phyloP scores from a whole-genome alignment of 2,113 vertebrate genomes.

The Phyllostomus discolor region DNA sequence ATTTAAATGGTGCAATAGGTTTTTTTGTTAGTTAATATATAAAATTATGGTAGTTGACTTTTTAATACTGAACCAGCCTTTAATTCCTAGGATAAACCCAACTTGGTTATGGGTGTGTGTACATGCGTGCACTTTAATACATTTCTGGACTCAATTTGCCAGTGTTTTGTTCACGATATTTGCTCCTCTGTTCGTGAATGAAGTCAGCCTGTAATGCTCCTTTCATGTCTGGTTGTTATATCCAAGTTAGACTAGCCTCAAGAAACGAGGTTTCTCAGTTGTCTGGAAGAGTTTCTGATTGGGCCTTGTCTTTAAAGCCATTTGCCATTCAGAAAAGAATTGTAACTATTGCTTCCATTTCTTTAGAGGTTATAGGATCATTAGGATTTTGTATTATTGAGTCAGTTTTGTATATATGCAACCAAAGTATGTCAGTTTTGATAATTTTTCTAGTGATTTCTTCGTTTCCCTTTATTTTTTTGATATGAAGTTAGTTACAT shows the following conservation, averaged over 20 bases:
- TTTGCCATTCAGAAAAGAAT: neutral
- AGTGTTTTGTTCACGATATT: slow-evolving; percentile 3
- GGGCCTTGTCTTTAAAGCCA: neutral
- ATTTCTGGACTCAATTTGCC: neutral
- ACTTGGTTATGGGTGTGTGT: neutral
- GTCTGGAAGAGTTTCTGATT: neutral
- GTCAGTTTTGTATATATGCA: neutral
- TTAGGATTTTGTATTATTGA: neutral
- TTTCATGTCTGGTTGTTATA: neutral
- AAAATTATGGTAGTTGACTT: neutral
- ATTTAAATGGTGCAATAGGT: neutral
- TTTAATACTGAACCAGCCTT: neutral
- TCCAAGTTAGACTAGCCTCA: neutral
- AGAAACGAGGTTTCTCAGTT: neutral
- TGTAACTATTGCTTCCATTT: neutral
- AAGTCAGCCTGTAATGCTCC: neutral
- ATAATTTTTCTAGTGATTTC: neutral
- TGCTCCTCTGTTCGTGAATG: neutral
- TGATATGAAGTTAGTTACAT: neutral
- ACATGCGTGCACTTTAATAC: neutral
- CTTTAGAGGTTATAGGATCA: neutral
- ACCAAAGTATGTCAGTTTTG: neutral
- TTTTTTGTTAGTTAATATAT: neutral
- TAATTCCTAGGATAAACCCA: slow-evolving; percentile 2
- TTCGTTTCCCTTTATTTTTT: neutral